Base-by-base conservation (phyloP, 2,113 vertebrate species). In the Clupea harengus region DNA sequence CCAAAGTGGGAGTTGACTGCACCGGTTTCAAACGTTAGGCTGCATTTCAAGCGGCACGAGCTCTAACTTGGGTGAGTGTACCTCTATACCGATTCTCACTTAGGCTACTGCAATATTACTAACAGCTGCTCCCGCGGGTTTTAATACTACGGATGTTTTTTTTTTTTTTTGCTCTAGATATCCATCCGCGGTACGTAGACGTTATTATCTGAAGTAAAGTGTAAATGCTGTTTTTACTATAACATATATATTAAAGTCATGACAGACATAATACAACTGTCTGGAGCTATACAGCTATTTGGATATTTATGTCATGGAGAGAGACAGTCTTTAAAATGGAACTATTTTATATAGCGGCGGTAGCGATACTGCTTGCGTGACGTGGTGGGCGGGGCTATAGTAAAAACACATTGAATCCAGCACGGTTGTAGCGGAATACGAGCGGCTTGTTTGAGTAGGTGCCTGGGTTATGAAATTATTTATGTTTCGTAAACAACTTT, bases 71-170 rank as follows among this genome's bases (percentile, higher is more conserved):
- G 39, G 32, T 80, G 82, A 46, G 32, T 81, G 50, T 22, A 39
- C 47, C 49, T 46, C 81, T 9, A 39, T 39, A 45, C 32, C 82
- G 22, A 22, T 60, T 60, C 86, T 75, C 85, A 81, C 81, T 81
- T 83, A 82, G 89, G 83, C 87, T 85, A 87, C 89, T 85, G 87
- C 88, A 83, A 86, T 86, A 85, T 72, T 85, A 82, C n/a, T 50
- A 82, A 50, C 88, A 85, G 84, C 88, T 46, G 83, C 84, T 85
- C 82, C 84, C 75, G 89, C 85, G 81, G 85, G 75, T 85, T 90
- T 92, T 90, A 92, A 86, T 87, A 87, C 87, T 87, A 87, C 84
- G 25, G 72, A 64, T 52, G 78, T 50, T 47, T 47, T 0, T 82
- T 46, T 8, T 82, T 94, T 13, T 64, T 88, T 86, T 50, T 81